A percentile compares a stretch with the other conserved stretches of the same genome.
These are phyloP conservation scores for Rhopalosiphum nymphaeae DNA, from an alignment of 2,888 invertebrate species.

Conservation along the genomic window DNA sequence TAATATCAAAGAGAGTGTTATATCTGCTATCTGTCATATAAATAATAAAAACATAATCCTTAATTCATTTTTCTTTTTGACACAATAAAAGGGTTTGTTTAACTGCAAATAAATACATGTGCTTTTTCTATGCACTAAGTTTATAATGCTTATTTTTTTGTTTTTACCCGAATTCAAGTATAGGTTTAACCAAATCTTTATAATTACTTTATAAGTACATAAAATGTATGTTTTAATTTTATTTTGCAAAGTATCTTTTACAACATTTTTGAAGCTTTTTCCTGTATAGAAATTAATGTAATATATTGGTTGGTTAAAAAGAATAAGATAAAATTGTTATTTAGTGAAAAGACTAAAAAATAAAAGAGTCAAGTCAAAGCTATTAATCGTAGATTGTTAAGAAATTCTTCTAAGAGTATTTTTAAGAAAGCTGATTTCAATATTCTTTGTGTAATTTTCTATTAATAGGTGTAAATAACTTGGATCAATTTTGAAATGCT, in stretches of 20 bases:
- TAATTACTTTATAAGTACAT: constrained; percentile 14
- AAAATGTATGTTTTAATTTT: neutral
- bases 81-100: neutral
- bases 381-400: neutral
- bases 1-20: neutral
- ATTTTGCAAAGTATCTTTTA: neutral
- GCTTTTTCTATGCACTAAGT: neutral
- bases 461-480: neutral
- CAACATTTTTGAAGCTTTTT: neutral
- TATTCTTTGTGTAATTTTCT: neutral
- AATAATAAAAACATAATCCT: constrained; percentile 25
- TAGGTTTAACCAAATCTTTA: neutral
- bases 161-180: neutral
- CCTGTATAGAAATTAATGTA: neutral
- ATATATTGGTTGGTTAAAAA: neutral
- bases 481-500: neutral
- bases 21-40: neutral
- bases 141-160: neutral
- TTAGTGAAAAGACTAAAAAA: neutral
- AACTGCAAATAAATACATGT: neutral
- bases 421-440: neutral
- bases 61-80: neutral
- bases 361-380: neutral
- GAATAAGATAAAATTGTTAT: neutral
- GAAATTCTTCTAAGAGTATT: neutral